These are phyloP conservation scores for Thoracochromis brauschi DNA, from an alignment of 2,113 vertebrate genomes.

Conservation along the genomic window DNA sequence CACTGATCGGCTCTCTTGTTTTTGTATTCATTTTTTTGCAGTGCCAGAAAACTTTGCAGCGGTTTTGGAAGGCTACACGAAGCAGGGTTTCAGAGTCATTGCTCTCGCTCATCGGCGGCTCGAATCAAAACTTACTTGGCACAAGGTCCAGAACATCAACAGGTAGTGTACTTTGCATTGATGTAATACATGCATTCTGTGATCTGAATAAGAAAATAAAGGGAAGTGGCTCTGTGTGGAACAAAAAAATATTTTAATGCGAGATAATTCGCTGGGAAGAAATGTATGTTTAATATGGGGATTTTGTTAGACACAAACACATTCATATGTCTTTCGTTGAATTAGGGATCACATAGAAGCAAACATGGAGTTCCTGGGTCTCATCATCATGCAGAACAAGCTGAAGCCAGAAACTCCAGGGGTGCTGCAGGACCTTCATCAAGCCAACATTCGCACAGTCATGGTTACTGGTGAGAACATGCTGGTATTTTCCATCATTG, in stretches of 20 bases:
- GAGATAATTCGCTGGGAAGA: not conserved
- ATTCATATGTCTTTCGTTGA: not conserved
- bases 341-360: conserved; percentile 87
- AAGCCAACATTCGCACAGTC: conserved; percentile 91
- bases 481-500: not conserved
- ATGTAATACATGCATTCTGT: not conserved
- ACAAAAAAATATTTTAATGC: not conserved
- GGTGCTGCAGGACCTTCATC: conserved; percentile 85
- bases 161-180: conserved; percentile 67
- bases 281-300: not conserved
- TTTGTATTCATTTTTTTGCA: conserved; percentile 32
- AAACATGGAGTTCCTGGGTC: conserved; percentile 94
- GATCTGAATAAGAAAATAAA: not conserved
- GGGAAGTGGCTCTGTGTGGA: rapidly evolving
- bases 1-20: rapidly evolving
- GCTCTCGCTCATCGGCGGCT: conserved; percentile 91
- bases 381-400: conserved; percentile 98
- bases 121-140: conserved; percentile 91
- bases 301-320: not conserved
- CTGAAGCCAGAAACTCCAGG: conserved; percentile 88
- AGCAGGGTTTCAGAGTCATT: conserved; percentile 94
- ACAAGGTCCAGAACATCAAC: conserved; percentile 90
- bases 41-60: conserved; percentile 85
- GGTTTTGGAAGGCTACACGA: conserved; percentile 90
- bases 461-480: conserved; percentile 91